These are phyloP conservation scores for Lutraria rhynchaena DNA, from an alignment of 1,140 invertebrate genomes.

Conservation along the genomic window DNA sequence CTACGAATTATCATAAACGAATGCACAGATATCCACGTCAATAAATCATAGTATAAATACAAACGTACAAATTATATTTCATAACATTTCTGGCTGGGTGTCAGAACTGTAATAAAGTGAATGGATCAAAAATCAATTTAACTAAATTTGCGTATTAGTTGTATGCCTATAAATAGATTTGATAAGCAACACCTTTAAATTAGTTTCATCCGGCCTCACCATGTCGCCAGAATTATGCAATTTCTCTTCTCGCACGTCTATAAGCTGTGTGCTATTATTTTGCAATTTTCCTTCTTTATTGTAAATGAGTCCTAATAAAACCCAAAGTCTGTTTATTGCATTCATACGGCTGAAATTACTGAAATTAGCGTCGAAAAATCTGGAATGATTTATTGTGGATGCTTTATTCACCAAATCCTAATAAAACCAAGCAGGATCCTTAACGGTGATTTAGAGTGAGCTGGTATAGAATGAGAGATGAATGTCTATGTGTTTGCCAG, in stretches of 20 bases:
- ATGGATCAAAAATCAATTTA: no score
- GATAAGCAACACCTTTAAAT: no score
- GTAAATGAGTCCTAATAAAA: constrained; percentile 38
- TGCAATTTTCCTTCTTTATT: constrained; percentile 31
- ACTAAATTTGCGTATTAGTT: no score
- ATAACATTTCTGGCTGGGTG: no score
- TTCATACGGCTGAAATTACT: constrained; percentile 46
- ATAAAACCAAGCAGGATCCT: constrained; percentile 43
- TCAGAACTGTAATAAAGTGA: no score
- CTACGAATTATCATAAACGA: no score
- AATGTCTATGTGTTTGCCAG: no score
- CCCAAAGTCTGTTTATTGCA: constrained; percentile 44
- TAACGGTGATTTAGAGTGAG: constrained; percentile 35
- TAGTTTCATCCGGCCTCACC: neutral
- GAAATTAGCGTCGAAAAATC: constrained; percentile 44
- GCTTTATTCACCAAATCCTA: constrained; percentile 37
- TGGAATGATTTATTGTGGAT: constrained; percentile 54
- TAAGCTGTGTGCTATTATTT: constrained; percentile 41
- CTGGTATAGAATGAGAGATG: no score
- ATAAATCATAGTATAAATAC: no score
- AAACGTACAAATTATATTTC: no score
- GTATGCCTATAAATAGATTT: no score
- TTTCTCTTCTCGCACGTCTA: constrained; percentile 50
- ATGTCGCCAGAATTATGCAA: constrained; percentile 20
- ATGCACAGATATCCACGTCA: no score